Percentiles rank a stretch among this genome's conserved stretches.
Evolutionary conservation across 2,113 vertebrate genomes (phyloP).

Genomic region (Jacana jacana): DNA sequence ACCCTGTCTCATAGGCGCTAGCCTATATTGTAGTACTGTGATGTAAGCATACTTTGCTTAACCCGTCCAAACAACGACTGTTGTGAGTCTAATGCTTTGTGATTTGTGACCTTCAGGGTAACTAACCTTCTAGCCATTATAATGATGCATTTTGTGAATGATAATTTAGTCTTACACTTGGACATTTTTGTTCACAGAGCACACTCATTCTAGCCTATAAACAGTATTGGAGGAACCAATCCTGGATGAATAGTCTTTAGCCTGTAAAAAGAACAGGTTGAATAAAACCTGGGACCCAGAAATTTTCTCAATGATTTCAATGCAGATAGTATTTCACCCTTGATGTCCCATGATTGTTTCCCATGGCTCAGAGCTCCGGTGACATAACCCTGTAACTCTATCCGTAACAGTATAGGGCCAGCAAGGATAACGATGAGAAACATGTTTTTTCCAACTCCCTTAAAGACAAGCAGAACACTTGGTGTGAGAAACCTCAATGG

Average conservation of each 20-base stretch:
- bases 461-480: not conserved
- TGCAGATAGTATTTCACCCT: not conserved
- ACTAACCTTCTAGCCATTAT: not conserved
- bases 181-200: not conserved
- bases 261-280: not conserved
- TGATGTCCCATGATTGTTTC: not conserved
- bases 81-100: not conserved
- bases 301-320: not conserved
- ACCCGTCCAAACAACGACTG: not conserved
- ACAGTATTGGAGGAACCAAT: not conserved
- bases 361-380: not conserved
- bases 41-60: not conserved
- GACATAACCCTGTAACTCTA: not conserved
- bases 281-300: not conserved
- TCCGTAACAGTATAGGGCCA: not conserved
- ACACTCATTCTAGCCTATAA: not conserved
- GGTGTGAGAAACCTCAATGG: not conserved
- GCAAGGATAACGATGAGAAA: not conserved
- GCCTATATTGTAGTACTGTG: not conserved
- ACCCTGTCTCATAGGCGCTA: not conserved
- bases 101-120: not conserved
- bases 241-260: not conserved
- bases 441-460: not conserved
- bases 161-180: not conserved
- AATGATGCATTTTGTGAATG: not conserved